Evolutionary conservation across 2,113 vertebrate species (phyloP).

Genomic region (Ptilonorhynchus violaceus): DNA sequence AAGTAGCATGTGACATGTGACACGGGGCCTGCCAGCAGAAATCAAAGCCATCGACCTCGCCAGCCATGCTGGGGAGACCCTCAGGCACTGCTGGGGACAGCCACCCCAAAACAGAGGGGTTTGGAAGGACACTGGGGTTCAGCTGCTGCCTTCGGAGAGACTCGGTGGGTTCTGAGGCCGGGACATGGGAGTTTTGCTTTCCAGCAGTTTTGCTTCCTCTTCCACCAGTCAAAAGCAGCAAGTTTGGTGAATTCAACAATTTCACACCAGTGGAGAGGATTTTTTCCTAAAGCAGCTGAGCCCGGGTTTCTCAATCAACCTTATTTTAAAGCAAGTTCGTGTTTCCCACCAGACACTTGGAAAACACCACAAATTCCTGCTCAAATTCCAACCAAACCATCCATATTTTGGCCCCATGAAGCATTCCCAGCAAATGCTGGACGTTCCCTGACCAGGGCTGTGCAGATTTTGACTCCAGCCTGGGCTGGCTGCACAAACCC

Average conservation of each 20-base stretch:
- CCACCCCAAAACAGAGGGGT: background rate
- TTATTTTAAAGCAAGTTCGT: background rate
- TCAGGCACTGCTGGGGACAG: accelerated
- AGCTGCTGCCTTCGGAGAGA: background rate
- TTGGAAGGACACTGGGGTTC: background rate
- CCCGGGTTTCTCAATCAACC: background rate
- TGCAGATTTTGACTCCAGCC: background rate
- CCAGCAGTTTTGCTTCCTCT: background rate
- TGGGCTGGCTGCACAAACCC: background rate
- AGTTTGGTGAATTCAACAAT: background rate
- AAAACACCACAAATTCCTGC: background rate
- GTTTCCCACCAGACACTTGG: background rate
- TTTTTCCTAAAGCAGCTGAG: background rate
- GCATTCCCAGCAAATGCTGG: background rate
- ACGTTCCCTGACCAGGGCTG: background rate
- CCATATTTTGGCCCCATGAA: accelerated
- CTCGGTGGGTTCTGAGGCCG: background rate
- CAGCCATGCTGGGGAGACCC: background rate
- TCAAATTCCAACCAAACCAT: background rate
- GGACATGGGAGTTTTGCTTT: background rate
- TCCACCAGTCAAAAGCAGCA: background rate
- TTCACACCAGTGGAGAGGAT: accelerated
- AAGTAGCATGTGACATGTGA: background rate
- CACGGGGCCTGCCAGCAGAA: background rate
- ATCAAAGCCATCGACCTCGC: background rate